A percentile compares a stretch with the other conserved stretches of the same genome.
phyloP scores from a whole-genome alignment of 2,797 vertebrate genomes.

The Rhinophrynus dorsalis region DNA sequence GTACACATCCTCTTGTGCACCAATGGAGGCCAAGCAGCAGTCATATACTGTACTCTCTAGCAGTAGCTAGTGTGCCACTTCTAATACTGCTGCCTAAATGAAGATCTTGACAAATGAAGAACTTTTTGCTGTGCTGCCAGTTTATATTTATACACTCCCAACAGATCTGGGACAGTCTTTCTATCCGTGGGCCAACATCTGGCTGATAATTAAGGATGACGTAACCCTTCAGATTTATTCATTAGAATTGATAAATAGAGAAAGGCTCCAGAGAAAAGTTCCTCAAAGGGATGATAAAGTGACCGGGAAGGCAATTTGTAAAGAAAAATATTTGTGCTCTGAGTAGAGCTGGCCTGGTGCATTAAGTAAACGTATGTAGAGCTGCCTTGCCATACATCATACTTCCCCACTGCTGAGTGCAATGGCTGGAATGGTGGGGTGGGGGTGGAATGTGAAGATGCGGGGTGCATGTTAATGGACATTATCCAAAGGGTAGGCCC shows the following conservation, averaged over 20 bases:
- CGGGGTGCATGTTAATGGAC: constrained; percentile 43
- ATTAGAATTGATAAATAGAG: constrained; percentile 20
- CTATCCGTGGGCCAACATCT: neutral
- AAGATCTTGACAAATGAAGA: too few species aligned
- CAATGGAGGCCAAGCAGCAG: too few species aligned
- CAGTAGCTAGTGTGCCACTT: too few species aligned
- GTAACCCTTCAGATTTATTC: neutral
- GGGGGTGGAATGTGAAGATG: constrained; percentile 14
- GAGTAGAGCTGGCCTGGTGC: constrained; percentile 41
- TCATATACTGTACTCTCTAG: too few species aligned
- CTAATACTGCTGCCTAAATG: too few species aligned
- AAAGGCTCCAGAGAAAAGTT: constrained; percentile 14
- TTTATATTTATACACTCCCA: too few species aligned
- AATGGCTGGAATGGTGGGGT: constrained; percentile 22
- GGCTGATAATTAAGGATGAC: neutral
- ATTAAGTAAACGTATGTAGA: constrained; percentile 44
- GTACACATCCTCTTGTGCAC: too few species aligned
- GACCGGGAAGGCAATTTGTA: constrained; percentile 46
- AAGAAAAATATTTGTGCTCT: constrained; percentile 47
- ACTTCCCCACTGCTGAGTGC: constrained; percentile 24
- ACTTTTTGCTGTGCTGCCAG: too few species aligned
- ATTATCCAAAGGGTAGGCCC: constrained; percentile 40
- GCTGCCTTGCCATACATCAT: constrained; percentile 42
- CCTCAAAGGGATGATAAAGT: constrained; percentile 42
- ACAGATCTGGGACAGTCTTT: too few species aligned